These are phyloP conservation scores for Anarsia innoxiella DNA, from an alignment of 2,888 invertebrate genomes.

Conservation along the genomic window DNA sequence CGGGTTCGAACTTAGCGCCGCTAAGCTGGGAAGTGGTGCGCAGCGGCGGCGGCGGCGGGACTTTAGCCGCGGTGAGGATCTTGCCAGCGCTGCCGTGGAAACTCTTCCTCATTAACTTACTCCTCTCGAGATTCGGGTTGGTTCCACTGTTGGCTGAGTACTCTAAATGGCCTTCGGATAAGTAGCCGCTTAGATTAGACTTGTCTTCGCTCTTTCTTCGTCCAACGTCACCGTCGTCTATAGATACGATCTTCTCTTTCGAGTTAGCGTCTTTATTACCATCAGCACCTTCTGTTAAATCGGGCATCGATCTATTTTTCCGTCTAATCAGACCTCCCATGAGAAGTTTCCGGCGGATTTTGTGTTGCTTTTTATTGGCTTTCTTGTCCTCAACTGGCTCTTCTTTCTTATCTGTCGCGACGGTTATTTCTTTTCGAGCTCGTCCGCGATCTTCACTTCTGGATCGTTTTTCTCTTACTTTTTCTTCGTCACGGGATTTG, in stretches of 20 bases:
- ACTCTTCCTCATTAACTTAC: slow-evolving; percentile 91
- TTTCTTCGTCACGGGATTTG: slow-evolving; percentile 82
- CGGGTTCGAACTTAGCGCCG: slow-evolving; percentile 77
- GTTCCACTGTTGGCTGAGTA: slow-evolving; percentile 78
- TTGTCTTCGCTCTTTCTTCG: slow-evolving; percentile 77
- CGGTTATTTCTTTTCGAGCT: slow-evolving; percentile 80
- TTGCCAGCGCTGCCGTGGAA: slow-evolving; percentile 90
- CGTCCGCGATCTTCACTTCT: slow-evolving; percentile 91
- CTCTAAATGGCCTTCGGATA: slow-evolving; percentile 91
- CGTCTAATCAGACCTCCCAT: slow-evolving; percentile 93
- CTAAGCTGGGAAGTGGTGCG: slow-evolving; percentile 90
- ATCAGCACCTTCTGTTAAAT: slow-evolving; percentile 86
- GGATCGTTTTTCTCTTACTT: slow-evolving; percentile 84
- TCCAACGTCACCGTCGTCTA: slow-evolving; percentile 87
- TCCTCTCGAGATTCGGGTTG: slow-evolving; percentile 89
- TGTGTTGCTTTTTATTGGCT: slow-evolving; percentile 91
- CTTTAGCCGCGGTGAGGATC: slow-evolving; percentile 87
- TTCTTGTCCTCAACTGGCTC: slow-evolving; percentile 81
- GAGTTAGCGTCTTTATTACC: slow-evolving; percentile 57
- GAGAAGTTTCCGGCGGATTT: slow-evolving; percentile 87
- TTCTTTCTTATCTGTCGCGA: slow-evolving; percentile 79
- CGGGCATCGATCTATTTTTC: slow-evolving; percentile 94
- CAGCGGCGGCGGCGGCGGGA: slow-evolving; percentile 89
- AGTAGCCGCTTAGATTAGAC: slow-evolving; percentile 82
- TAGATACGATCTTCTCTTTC: slow-evolving; percentile 65